Base-by-base conservation (phyloP, 2,113 vertebrate genomes). In the Nyctereutes procyonoides region DNA sequence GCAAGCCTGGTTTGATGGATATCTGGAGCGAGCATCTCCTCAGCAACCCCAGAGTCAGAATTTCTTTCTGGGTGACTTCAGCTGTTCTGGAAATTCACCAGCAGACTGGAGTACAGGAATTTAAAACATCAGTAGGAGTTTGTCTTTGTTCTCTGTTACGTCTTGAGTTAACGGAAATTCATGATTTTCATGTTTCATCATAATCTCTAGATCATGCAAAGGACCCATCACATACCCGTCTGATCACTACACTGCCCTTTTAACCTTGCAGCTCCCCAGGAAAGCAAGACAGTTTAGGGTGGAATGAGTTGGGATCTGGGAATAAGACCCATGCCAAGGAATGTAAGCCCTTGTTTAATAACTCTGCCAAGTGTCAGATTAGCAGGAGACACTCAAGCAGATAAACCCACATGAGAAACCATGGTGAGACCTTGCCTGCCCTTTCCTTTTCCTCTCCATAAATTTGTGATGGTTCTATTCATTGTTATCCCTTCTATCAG, bases 171-270 rank as follows among this genome's bases (percentile, higher is more conserved):
- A 81, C 48, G 82, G 55, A 73, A 62, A 83, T 89, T 56, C 55
- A 11, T 91, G n/a, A 5, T 69, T 97, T 93, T 91, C 60, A 5
- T 60, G 53, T 73, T 92, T 90, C 55, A 28, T 30, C 76, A 85
- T 91, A 32, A 35, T 65, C 81, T 95, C 88, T 93, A 87, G 96
- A 58, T 87, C 83, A 88, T 28, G 43, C 79, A 51, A n/a, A 92
- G 56, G 55, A 95, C 58, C 62, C 51, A 20, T 48, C 69, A 76
- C 62, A 26, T 38, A 55, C 73, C 58, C 30, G 0, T 51, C n/a
- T 60, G 30, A 60, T 81, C 83, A 10, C 84, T 1, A 11, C 58
- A 51, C 58, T 55, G 38, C 35, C 60, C 38, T 35, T 65, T 32
- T 28, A 32, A 55, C 62, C 53, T n/a, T 24, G 48, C 24, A 10